Percentiles rank a stretch among this genome's conserved stretches.
Conservation (phyloP, 2,113 vertebrate genomes). For the Circaetus gallicus region DNA sequence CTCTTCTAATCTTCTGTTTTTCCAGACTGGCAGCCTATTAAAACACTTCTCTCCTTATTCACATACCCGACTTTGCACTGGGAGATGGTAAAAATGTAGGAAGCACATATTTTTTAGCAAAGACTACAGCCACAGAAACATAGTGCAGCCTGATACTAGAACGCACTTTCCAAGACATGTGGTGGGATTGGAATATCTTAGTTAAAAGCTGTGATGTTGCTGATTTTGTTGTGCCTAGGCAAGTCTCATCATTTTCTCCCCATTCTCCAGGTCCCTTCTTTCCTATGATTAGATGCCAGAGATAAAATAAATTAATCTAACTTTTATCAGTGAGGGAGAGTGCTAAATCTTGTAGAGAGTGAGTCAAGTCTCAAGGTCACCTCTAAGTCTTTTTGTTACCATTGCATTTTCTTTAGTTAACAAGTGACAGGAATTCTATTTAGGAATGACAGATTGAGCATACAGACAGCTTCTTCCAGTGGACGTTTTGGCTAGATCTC, state of each 20-base stretch:
- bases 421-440: neutral
- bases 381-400: neutral
- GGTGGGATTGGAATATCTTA: neutral
- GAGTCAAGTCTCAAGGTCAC: neutral
- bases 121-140: neutral
- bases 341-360: neutral
- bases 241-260: neutral
- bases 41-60: neutral
- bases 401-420: neutral
- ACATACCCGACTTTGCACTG: neutral
- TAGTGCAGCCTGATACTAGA: neutral
- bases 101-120: neutral
- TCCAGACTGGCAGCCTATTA: neutral
- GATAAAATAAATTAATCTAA: neutral
- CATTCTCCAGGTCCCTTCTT: neutral
- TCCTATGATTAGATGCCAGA: neutral
- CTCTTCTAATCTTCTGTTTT: neutral
- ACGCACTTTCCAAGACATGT: neutral
- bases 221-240: neutral
- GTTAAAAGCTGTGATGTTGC: neutral
- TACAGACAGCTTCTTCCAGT: neutral
- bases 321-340: neutral
- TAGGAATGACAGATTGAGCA: neutral
- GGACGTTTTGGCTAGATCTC: slow-evolving; percentile 6
- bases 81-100: neutral